Evolutionary conservation across 1,140 invertebrate genomes (phyloP).

Genomic region (Laupala kohalensis): DNA sequence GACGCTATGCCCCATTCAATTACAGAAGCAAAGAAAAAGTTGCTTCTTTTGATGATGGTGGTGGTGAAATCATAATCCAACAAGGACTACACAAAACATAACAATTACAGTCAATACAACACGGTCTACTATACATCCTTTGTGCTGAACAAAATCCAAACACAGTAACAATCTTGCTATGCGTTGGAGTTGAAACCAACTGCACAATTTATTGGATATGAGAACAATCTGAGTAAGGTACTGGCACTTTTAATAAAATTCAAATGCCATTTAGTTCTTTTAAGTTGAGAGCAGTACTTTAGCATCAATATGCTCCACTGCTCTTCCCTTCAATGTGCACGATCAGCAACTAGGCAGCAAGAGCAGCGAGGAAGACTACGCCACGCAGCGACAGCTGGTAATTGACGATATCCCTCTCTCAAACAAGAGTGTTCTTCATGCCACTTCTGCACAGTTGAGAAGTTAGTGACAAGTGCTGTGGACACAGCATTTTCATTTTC

Average conservation of each 20-base stretch:
- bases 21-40: background rate
- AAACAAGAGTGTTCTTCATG: too few species aligned
- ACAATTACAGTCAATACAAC: background rate
- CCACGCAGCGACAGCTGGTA: background rate
- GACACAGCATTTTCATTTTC: background rate
- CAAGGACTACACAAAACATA: background rate
- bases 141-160: background rate
- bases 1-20: too few species aligned
- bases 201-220: background rate
- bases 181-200: background rate
- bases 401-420: background rate
- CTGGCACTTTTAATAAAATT: background rate
- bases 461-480: too few species aligned
- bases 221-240: background rate
- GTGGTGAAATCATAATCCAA: background rate
- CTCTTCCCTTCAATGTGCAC: background rate
- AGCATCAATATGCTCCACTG: background rate
- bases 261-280: background rate
- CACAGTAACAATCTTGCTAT: background rate
- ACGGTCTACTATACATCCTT: background rate
- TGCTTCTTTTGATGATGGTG: background rate
- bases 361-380: background rate
- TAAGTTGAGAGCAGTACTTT: background rate
- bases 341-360: background rate
- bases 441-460: too few species aligned